Conservation (phyloP, 1,140 invertebrate species). For the Pogonomyrmex californicus region DNA sequence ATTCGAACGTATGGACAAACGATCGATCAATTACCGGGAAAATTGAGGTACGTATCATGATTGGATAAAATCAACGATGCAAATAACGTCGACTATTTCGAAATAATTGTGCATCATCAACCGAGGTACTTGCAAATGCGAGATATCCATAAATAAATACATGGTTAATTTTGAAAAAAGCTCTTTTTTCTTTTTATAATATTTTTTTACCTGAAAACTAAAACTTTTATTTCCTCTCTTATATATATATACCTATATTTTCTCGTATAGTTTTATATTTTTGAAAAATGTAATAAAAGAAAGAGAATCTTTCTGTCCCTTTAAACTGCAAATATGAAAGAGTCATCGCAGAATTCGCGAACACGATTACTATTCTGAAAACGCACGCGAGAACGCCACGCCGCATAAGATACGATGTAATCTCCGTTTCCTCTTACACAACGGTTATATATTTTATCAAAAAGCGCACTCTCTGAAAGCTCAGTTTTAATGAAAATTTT, state of each 20-base stretch:
- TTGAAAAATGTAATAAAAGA: neutral
- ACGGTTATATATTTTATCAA: constrained; percentile 42
- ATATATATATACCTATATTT: constrained; percentile 14
- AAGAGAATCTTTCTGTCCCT: constrained; percentile 17
- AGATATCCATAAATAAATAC: neutral
- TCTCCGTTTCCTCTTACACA: constrained; percentile 64
- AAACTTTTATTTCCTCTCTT: neutral
- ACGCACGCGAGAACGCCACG: constrained; percentile 28
- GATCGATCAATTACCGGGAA: constrained; percentile 47
- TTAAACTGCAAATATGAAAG: constrained; percentile 39
- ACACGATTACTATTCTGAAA: constrained; percentile 66
- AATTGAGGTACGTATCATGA: constrained; percentile 35
- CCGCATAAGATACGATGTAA: constrained; percentile 68
- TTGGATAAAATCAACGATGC: constrained; percentile 50
- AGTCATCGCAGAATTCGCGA: constrained; percentile 46
- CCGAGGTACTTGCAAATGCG: neutral
- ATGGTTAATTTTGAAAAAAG: neutral
- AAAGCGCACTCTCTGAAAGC: constrained; percentile 27
- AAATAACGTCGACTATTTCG: constrained; percentile 9
- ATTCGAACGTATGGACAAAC: constrained; percentile 32
- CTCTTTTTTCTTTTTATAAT: neutral
- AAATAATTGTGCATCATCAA: constrained; percentile 39
- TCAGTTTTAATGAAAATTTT: constrained; percentile 48
- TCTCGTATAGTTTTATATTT: constrained; percentile 10
- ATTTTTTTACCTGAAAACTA: neutral